Base-by-base conservation (phyloP, 1,140 invertebrate species). In the Eupeodes corollae region DNA sequence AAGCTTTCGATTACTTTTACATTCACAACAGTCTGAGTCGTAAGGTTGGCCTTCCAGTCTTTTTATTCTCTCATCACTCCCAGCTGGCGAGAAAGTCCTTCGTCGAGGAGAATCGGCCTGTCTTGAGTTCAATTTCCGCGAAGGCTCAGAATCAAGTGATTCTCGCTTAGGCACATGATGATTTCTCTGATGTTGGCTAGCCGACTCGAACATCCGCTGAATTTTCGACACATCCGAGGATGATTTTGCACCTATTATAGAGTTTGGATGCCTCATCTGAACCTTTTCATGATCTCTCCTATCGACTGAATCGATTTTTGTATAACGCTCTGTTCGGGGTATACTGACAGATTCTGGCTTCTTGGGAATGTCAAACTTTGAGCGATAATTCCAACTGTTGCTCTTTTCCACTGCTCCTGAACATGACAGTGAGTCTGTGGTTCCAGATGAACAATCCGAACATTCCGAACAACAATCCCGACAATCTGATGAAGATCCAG, bases 261-360 rank as follows among this genome's bases (percentile, higher is more conserved):
- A 15, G n/a, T 9, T 26, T 6, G 1, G 32, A 19, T 15, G 30
- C 16, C 35, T 14, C 38, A 10, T 9, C 31, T 9, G 6, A 9
- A 37, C 18, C 12, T 0, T 16, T 21, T 12, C 38, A 37, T 39
- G 48, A 18, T 51, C 44, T 19, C 45, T n/a, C n/a, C n/a, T 32
- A 2, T 60, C 53, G 3, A 41, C 45, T 5, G 47, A 42, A 13
- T 65, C 61, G 14, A 65, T 65, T 30, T 50, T 54, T 3, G 59
- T 59, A 18, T 64, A 64, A 26, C 62, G 62, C 50, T 62, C 61
- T 1, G 59, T 57, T 0, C 62, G 52, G 11, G 62, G 60, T 18
- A 56, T 53, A 3, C 56, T 49, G 10, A 61, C 58, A 10, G 49
- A 41, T 11, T 37, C 39, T 5, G 34, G 3, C 14, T 12, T 35